phyloP scores from a whole-genome alignment of 2,888 invertebrate species.

The Anthophora plumipes region DNA sequence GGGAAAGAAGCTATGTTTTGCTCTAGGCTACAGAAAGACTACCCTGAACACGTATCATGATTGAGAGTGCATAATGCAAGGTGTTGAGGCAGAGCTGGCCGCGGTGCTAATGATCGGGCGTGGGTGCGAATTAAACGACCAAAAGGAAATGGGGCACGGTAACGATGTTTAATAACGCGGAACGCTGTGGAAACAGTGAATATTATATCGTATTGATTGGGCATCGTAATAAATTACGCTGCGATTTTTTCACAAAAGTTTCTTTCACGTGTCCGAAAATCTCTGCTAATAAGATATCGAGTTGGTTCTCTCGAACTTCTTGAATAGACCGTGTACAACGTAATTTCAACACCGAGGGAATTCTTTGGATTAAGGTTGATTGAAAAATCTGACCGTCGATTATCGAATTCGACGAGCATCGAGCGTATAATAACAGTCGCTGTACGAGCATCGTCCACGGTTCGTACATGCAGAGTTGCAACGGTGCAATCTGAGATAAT shows the following conservation, averaged over 20 bases:
- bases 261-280: neutral
- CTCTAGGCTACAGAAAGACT: conserved; percentile 56
- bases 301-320: too few species aligned
- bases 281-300: neutral
- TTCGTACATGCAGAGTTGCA: neutral
- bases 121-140: conserved; percentile 80
- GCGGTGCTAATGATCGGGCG: conserved; percentile 80
- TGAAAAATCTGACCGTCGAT: too few species aligned
- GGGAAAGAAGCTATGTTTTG: conserved; percentile 53
- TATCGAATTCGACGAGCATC: neutral
- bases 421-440: neutral
- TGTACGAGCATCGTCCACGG: too few species aligned
- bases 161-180: conserved; percentile 61
- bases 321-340: neutral
- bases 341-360: neutral
- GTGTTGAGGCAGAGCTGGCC: conserved; percentile 80
- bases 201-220: conserved; percentile 22
- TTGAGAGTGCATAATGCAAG: conserved; percentile 82
- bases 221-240: conserved; percentile 5
- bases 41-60: conserved; percentile 71
- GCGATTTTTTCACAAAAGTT: neutral
- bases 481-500: neutral
- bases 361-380: neutral
- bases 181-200: conserved; percentile 44
- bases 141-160: conserved; percentile 50